phyloP scores from a whole-genome alignment of 2,113 vertebrate species.

The Phycodurus eques region DNA sequence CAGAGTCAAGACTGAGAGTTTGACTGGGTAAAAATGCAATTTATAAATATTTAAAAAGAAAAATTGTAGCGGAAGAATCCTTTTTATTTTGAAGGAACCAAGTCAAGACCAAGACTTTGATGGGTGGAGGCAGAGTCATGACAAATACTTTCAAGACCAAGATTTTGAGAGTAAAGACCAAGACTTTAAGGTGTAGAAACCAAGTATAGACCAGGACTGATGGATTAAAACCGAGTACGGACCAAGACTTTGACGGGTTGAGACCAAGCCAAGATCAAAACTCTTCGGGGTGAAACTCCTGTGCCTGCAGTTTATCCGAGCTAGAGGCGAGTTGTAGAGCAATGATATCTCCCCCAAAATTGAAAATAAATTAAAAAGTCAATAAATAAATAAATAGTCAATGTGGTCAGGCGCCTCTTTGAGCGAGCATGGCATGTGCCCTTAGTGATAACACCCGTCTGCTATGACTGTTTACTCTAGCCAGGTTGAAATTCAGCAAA shows the following conservation, averaged over 20 bases:
- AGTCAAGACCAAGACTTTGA: background rate
- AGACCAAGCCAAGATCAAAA: too few species aligned
- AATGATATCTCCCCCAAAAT: slow-evolving; percentile 31
- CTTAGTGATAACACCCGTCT: slow-evolving; percentile 36
- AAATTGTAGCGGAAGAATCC: background rate
- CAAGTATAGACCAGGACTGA: too few species aligned
- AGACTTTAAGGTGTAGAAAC: too few species aligned
- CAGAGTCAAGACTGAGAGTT: too few species aligned
- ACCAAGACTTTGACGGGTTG: too few species aligned
- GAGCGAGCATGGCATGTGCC: slow-evolving; percentile 32
- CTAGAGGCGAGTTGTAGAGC: slow-evolving; percentile 12
- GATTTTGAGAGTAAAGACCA: too few species aligned
- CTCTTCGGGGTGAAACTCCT: background rate
- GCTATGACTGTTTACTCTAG: background rate
- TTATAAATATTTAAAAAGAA: too few species aligned
- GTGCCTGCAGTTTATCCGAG: slow-evolving; percentile 26
- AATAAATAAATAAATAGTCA: background rate
- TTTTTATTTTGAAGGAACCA: background rate
- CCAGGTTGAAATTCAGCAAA: slow-evolving; percentile 16
- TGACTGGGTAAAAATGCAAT: too few species aligned
- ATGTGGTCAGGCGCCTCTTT: slow-evolving; percentile 10
- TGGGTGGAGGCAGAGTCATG: background rate
- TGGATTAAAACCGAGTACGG: too few species aligned
- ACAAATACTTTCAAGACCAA: background rate
- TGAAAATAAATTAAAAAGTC: background rate